phyloP scores from a whole-genome alignment of 2,113 vertebrate species.

The Ictalurus punctatus region DNA sequence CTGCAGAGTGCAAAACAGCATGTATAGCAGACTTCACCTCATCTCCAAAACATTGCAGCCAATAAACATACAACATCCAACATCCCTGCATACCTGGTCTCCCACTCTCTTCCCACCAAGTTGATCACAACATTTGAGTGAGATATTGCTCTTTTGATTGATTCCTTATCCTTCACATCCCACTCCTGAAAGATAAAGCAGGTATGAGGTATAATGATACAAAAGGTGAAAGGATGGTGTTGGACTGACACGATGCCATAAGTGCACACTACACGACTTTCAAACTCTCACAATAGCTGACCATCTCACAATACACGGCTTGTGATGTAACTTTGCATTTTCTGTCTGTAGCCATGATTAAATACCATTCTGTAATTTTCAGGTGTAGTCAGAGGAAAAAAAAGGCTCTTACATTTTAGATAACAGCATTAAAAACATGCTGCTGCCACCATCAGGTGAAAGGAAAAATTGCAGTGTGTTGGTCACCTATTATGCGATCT shows the following conservation, averaged over 20 bases:
- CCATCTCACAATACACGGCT: background rate
- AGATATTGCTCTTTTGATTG: constrained; percentile 81
- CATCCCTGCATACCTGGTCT: constrained; percentile 80
- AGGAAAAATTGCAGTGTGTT: background rate
- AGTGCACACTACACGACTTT: background rate
- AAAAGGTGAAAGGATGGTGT: background rate
- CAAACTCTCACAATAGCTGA: background rate
- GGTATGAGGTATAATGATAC: background rate
- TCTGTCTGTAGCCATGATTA: background rate
- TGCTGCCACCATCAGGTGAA: background rate
- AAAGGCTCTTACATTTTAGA: background rate
- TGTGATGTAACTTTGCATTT: too few species aligned
- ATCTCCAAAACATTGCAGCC: background rate
- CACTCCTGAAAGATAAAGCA: constrained; percentile 79
- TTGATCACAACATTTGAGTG: constrained; percentile 94
- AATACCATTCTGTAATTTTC: background rate
- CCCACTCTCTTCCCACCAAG: constrained; percentile 90
- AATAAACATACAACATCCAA: background rate
- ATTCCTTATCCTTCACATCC: constrained; percentile 83
- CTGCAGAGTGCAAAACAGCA: constrained; percentile 65
- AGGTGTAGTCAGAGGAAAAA: background rate
- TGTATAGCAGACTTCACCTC: background rate
- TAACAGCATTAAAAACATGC: too few species aligned
- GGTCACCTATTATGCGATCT: background rate
- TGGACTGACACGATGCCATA: background rate